Base-by-base conservation (phyloP, 2,113 vertebrate genomes). In the Calypte anna region DNA sequence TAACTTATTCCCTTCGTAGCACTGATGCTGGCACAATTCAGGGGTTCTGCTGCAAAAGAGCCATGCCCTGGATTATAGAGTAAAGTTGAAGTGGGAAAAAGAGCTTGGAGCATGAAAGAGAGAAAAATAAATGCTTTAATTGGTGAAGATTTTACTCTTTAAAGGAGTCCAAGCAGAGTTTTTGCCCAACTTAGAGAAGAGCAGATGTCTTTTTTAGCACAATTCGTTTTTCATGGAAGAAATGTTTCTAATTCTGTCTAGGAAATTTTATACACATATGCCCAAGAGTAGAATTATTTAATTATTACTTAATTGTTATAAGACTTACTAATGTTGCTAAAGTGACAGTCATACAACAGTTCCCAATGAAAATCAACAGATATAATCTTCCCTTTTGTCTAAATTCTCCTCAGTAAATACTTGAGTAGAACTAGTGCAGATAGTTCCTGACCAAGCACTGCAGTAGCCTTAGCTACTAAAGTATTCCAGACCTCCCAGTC, bases 201-300 rank as follows among this genome's bases (percentile, higher is more conserved):
- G 82, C 92, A 92, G 94, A 90, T 91, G 82, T 94, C 88, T 88
- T 74, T 88, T 82, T 95, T 91, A 94, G 76, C 85, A 94, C 91
- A 81, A 48, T 79, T 91, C 75, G 77, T 82, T 88, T 90, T 90
- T 94, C 43, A 44, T 88, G 84, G 82, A 94, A 86, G 82, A 95
- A 94, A 97, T 82, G 72, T 94, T 95, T 96, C 78, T 86, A 36
- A 95, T 95, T 93, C 54, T 40, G 2, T 77, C 48, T 90, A 91
- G 88, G 82, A 94, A 88, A 88, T 88, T 82, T 86, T 93, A 59
- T 57, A 74, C 64, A 19, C 68, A 44, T 90, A 96, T 95, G 76
- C 82, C 90, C 79, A 93, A 70, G 33, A 78, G 51, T 61, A 73
- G 53, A 94, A 66, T 94, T 94, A 94, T 86, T 91, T 90, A 69